Evolutionary conservation across 2,113 vertebrate species (phyloP), one percentile per base, ranked within the genome.

Genomic region (Helogale parvula): DNA sequence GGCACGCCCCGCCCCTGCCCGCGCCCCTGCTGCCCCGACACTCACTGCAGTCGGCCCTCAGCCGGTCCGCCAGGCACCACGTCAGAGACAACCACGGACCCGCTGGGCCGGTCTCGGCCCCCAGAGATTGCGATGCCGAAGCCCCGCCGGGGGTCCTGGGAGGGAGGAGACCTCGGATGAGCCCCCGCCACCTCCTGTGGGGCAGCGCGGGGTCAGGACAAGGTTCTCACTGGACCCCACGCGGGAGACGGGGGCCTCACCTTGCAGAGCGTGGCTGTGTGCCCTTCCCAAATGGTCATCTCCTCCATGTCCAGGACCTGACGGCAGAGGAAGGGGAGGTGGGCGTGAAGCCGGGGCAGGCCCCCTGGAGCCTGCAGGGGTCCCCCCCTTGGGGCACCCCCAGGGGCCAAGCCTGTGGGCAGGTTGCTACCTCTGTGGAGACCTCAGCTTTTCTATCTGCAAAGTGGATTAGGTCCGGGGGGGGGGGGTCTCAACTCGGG

Each of bases 271-370:
- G 99, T 99, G 97, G 99, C 99, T 0, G 99, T 99, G 76, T 99
- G 99, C 98, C 99, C 99, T 97, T 99, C 99, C 99, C 99, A 99
- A 98, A 99, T 99, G 68, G 98, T 98, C 98, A 99, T 98, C 97
- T 99, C 99, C 98, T 99, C 99, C 99, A 99, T 99, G 96, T 98
- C 98, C 92, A 98, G 81, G 95, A 99, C 98, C 99, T 99, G 97
- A 38, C 4, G 2, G 7, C 19, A 50, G 29, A 45, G 41, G 88
- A 13, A 52, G 0, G 27, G 21, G 5, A 15, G 16, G 29, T 11
- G 12, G 66, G 14, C 0, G 1, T 83, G 90, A 89, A 60, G 45
- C 45, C 86, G 15, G 0, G 1, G 60, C 54, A 23, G 23, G 10
- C 7, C 3, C 4, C 2, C 10, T 4, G 1, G 29, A 50, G 86